These are phyloP conservation scores for Damaliscus lunatus DNA, from an alignment of 2,113 vertebrate genomes.

Conservation along the genomic window DNA sequence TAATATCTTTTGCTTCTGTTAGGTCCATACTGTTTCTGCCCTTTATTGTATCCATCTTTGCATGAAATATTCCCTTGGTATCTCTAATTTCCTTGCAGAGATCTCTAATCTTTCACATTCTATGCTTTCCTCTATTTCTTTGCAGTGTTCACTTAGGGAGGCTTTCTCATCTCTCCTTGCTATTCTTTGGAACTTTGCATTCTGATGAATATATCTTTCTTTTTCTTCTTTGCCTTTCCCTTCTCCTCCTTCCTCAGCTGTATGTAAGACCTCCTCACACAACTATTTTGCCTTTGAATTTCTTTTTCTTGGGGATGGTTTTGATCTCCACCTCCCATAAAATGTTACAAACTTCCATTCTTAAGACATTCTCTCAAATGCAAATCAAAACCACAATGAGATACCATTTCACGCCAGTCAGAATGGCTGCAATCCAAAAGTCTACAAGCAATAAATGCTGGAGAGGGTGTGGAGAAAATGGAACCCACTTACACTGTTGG, in stretches of 20 bases:
- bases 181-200: background rate
- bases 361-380: background rate
- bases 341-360: background rate
- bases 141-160: background rate
- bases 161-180: background rate
- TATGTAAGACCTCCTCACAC: background rate
- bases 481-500: too few species aligned
- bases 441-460: too few species aligned
- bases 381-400: too few species aligned
- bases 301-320: background rate
- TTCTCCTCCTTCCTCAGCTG: background rate
- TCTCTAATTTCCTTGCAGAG: background rate
- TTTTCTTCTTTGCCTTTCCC: background rate
- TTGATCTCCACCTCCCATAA: background rate
- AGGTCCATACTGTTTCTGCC: background rate
- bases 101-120: background rate
- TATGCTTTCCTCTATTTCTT: background rate
- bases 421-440: too few species aligned
- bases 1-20: background rate
- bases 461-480: too few species aligned
- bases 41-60: background rate
- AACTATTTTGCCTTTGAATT: background rate
- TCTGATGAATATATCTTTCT: background rate
- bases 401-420: too few species aligned
- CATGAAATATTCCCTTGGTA: background rate